Conservation (phyloP, 2,113 vertebrate genomes). For the Ptilonorhynchus violaceus region DNA sequence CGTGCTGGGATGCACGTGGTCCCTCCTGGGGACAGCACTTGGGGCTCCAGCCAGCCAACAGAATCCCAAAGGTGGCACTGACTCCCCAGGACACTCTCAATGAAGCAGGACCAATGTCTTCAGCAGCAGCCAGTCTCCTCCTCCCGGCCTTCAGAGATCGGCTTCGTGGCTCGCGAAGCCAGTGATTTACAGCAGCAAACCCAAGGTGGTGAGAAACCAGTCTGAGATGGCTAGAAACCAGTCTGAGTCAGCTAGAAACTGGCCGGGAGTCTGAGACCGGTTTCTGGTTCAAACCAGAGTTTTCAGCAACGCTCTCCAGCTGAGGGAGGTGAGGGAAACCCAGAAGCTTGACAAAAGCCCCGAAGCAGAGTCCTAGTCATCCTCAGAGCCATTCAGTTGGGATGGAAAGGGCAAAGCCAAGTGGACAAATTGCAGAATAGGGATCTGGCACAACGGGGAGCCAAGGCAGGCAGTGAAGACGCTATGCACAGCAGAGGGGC, state of each 20-base stretch:
- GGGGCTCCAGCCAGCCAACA: background rate
- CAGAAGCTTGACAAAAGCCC: background rate
- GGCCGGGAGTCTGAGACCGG: background rate
- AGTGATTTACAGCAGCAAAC: background rate
- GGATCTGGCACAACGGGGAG: rapidly evolving
- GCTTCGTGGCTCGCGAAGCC: background rate
- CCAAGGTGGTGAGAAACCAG: background rate
- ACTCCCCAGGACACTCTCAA: background rate
- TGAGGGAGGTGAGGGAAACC: background rate
- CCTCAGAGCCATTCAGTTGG: background rate
- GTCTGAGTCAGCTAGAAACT: background rate
- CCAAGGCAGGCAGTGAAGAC: rapidly evolving
- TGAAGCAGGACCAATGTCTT: background rate
- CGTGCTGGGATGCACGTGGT: rapidly evolving
- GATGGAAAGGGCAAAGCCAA: background rate
- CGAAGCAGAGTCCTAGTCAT: background rate
- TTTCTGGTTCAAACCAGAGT: background rate
- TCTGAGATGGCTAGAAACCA: background rate
- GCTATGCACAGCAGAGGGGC: background rate
- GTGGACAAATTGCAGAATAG: rapidly evolving
- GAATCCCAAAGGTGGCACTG: background rate
- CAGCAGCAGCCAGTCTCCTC: background rate
- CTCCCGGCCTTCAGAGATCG: background rate
- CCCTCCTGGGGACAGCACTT: background rate
- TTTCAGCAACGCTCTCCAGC: background rate